Evolutionary conservation across 2,113 vertebrate species (phyloP), one percentile per base, ranked within the genome.

Genomic region (Dinomys branickii): DNA sequence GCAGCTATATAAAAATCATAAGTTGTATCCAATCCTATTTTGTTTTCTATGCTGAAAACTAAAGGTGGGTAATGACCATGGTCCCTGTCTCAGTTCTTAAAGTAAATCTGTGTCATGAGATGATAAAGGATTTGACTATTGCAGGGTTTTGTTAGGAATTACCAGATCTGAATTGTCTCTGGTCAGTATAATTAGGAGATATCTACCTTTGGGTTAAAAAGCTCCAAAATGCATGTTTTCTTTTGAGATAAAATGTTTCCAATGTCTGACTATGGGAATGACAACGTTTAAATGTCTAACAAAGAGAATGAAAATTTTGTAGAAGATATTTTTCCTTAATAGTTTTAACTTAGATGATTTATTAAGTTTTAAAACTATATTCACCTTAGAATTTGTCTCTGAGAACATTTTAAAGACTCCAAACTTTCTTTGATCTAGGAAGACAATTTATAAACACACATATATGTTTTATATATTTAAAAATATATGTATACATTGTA

Each of bases 281-380:
- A n/a, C n/a, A 69, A 69, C 19, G 3, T 20, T 69, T 69, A 69
- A 69, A 69, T 69, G 35, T 69, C 58, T 75, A 44, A 65, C 8
- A 26, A 58, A 73, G 14, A 75, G 7, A 78, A 85, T 9, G 73
- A 22, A 83, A 67, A 73, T 35, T 47, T 26, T 84, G 3, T 69
- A 90, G n/a, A 17, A 16, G 28, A 77, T 61, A 59, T 2, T 81
- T 94, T 92, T 54, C 28, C 13, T 77, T 67, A 11, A 56, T 30
- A 67, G 47, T 28, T 93, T 95, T 94, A 77, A 92, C 82, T 75
- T 65, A 82, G 17, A 83, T 94, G 77, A 56, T 77, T 94, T 90
- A 58, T 9, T 41, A 86, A 82, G 3, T 67, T 71, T 91, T 71
- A 61, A 33, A 75, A 38, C 30, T 73, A 13, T 65, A 4, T 85